Conservation (phyloP, 2,888 invertebrate genomes). For the Congeria kusceri region DNA sequence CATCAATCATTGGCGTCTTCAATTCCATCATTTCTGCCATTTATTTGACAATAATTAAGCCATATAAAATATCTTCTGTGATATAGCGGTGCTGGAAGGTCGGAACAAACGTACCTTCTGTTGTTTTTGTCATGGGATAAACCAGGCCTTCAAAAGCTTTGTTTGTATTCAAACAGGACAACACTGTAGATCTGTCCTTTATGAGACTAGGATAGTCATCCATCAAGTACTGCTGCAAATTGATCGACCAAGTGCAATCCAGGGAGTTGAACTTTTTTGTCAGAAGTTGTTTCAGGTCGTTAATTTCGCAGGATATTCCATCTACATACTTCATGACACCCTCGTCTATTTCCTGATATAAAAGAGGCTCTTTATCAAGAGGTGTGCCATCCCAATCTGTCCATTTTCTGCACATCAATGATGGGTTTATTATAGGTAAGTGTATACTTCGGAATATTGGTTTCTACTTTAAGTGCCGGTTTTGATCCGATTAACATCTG, state of each 20-base stretch:
- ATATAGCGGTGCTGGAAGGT: conserved; percentile 65
- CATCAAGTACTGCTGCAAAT: conserved; percentile 48
- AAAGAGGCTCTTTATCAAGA: conserved; percentile 50
- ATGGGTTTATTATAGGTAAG: conserved; percentile 50
- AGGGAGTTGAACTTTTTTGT: conserved; percentile 38
- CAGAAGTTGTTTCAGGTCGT: conserved; percentile 42
- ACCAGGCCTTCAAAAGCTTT: conserved; percentile 53
- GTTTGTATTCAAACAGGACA: conserved; percentile 56
- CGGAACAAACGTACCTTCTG: conserved; percentile 54
- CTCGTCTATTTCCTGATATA: conserved; percentile 61
- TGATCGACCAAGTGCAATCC: conserved; percentile 39
- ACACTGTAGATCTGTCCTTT: conserved; percentile 39
- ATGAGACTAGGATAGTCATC: conserved; percentile 53
- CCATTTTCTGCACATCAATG: conserved; percentile 63
- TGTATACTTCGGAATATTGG: conserved; percentile 54
- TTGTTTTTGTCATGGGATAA: conserved; percentile 55
- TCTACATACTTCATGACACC: conserved; percentile 45
- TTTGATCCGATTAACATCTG: conserved; percentile 26
- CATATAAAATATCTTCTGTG: conserved; percentile 68
- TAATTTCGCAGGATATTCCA: conserved; percentile 48
- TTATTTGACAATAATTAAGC: conserved; percentile 65
- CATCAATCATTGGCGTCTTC: conserved; percentile 65
- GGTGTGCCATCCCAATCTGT: conserved; percentile 60
- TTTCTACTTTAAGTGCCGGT: conserved; percentile 48
- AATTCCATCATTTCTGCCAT: conserved; percentile 58